phyloP scores from a whole-genome alignment of 2,797 vertebrate genomes.

The Muraenolepis orangiensis region DNA sequence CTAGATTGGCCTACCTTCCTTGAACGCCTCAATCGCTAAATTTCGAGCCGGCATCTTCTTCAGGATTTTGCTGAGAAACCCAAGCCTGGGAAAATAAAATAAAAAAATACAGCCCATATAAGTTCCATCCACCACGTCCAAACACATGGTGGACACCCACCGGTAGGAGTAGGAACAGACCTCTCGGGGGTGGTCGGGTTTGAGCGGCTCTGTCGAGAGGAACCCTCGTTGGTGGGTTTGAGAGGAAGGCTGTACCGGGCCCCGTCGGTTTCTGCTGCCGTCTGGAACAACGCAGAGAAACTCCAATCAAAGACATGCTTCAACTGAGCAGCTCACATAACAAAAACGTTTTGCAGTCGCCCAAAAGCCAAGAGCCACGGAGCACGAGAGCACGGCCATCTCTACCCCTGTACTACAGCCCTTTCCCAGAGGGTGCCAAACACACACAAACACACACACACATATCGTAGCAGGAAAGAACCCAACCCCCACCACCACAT shows the following conservation, averaged over 20 bases:
- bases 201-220: conserved; percentile 28
- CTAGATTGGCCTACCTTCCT: conserved; percentile 45
- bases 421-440: conserved; percentile 15
- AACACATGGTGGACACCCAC: background rate
- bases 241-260: conserved; percentile 59
- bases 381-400: background rate
- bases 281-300: conserved; percentile 31
- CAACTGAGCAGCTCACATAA: background rate
- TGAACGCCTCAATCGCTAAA: conserved; percentile 54
- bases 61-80: conserved; percentile 65
- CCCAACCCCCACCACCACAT: conserved; percentile 37
- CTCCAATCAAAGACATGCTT: background rate
- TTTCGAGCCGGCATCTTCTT: conserved; percentile 59
- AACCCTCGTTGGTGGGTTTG: conserved; percentile 53
- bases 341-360: background rate
- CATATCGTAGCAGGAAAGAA: conserved; percentile 7
- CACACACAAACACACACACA: conserved; percentile 12
- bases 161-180: conserved; percentile 32
- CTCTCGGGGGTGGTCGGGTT: conserved; percentile 62
- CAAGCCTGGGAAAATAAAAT: conserved; percentile 42
- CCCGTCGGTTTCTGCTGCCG: conserved; percentile 47
- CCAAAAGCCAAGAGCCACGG: background rate
- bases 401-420: background rate
- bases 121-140: background rate
- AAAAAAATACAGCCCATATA: background rate